phyloP scores from a whole-genome alignment of 2,797 vertebrate species.

The Peromyscus melanophrys region DNA sequence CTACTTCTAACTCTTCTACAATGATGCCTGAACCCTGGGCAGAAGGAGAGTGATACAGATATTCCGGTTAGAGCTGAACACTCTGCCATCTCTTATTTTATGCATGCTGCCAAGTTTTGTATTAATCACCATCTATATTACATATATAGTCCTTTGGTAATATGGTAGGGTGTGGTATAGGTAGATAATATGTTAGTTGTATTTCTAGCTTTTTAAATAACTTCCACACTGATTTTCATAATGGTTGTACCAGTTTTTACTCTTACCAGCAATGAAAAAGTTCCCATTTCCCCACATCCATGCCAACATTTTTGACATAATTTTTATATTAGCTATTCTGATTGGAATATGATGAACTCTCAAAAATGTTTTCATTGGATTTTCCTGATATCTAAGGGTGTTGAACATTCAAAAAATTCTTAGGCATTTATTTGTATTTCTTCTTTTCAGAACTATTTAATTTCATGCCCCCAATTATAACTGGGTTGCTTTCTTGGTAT shows the following conservation, averaged over 20 bases:
- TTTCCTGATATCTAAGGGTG: neutral
- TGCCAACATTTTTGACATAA: neutral
- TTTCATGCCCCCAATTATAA: neutral
- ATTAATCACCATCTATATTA: neutral
- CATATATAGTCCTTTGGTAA: neutral
- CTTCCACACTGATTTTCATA: neutral
- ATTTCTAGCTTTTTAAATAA: neutral
- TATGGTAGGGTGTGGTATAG: neutral
- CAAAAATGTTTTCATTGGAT: neutral
- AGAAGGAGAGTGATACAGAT: too few relatives aligned
- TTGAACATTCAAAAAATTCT: neutral
- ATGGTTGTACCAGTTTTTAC: neutral
- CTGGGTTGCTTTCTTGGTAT: neutral
- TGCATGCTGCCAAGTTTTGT: neutral
- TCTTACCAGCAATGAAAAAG: neutral
- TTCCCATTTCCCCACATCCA: neutral
- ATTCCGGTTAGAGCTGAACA: neutral
- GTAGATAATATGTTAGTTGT: neutral
- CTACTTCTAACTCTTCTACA: neutral
- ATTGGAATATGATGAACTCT: neutral
- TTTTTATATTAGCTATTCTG: neutral
- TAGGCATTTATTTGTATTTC: neutral
- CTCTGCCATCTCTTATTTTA: neutral
- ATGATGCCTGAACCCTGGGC: neutral
- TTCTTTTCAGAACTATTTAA: neutral